Evolutionary conservation across 2,797 vertebrate species (phyloP), one percentile per base, ranked within the genome.

Genomic region (Lophotriccus pileatus): DNA sequence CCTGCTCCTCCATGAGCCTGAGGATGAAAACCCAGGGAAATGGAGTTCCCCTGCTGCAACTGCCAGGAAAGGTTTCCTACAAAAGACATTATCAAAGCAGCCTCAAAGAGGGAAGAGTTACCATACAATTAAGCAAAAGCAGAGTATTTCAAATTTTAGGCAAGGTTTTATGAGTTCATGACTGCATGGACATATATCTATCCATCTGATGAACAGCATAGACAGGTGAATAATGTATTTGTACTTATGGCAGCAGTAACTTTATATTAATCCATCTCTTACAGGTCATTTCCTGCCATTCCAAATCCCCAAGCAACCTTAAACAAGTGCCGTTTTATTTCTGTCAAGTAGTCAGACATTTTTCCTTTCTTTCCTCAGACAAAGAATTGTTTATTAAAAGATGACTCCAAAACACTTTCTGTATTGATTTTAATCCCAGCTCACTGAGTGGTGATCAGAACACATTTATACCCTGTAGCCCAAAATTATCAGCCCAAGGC

Each of bases 261-360:
- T 78, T 81, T 62, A 8, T 72, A 55, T 77, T 91, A 94, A 89
- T 94, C 78, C 55, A 50, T 95, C 84, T 94, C 87, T 95, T 66
- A 58, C 46, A 74, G 69, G 72, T 92, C 12, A 59, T 87, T 91
- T 96, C 83, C 46, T 78, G 55, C 83, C 66, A 75, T 85, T 94
- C 47, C 39, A 73, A 59, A 77, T 95, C 86, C 68, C 52, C 0
- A 0, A 60, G 44, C 44, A 84, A 53, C 62, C 66, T 95, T 93
- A 95, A 92, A 87, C 46, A 92, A 93, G 80, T 81, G 59, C 32
- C 53, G 46, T 91, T 93, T 94, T 93, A 68, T 53, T 92, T 85
- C 78, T 89, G 68, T 80, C 72, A 83, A 55, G 53, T 53, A 87
- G 72, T 53, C 46, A 80, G 75, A 55, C 2, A 1, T 62, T 77